Evolutionary conservation across 2,797 vertebrate species (phyloP).

Genomic region (Tympanoctomys barrerae): DNA sequence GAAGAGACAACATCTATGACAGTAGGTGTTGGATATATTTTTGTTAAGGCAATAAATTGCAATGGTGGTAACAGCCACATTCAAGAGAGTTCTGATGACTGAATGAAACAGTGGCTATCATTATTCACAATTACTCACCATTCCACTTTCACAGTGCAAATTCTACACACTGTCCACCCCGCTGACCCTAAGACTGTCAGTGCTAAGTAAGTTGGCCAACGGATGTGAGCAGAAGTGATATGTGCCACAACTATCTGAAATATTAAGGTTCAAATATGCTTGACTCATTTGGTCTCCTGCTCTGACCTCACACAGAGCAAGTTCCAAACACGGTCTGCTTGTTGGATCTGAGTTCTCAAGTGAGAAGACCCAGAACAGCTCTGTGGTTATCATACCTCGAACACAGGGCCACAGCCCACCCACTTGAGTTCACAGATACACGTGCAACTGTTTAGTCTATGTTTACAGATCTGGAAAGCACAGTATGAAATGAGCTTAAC

Average conservation of each 20-base stretch:
- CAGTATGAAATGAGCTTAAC: neutral
- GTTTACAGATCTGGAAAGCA: conserved; percentile 41
- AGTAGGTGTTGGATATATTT: neutral
- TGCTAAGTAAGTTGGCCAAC: neutral
- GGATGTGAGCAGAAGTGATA: neutral
- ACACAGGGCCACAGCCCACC: neutral
- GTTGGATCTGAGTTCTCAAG: conserved; percentile 22
- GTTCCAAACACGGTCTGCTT: neutral
- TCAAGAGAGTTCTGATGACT: neutral
- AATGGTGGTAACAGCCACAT: neutral
- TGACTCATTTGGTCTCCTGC: conserved; percentile 40
- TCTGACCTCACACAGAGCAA: neutral
- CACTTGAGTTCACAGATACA: neutral
- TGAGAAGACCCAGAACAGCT: neutral
- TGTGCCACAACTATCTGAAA: neutral
- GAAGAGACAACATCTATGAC: neutral
- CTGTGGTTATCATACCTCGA: neutral
- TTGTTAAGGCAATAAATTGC: neutral
- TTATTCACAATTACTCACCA: neutral
- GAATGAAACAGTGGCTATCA: neutral
- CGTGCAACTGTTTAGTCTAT: neutral
- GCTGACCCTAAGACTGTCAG: neutral
- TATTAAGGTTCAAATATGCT: conserved; percentile 6
- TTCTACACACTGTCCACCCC: neutral
- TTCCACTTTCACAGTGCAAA: neutral